These are phyloP conservation scores for Empidonax alnorum DNA, from an alignment of 2,113 vertebrate genomes.

Conservation along the genomic window DNA sequence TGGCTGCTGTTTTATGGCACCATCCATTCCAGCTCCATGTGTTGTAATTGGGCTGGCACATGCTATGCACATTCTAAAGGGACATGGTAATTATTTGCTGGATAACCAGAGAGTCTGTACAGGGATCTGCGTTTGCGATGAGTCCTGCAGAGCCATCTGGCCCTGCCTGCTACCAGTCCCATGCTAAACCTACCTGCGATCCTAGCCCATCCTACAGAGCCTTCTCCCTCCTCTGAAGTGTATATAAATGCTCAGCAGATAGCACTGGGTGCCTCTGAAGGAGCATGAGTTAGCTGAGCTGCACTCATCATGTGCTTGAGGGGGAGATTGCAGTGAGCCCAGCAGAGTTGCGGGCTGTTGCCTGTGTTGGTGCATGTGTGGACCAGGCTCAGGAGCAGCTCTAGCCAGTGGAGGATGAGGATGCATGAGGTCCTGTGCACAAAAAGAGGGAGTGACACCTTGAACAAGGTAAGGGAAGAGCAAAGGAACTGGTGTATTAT, in stretches of 20 bases:
- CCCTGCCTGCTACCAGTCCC: not conserved
- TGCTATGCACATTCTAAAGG: not conserved
- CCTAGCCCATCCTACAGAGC: not conserved
- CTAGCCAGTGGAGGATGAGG: not conserved
- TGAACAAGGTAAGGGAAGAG: not conserved
- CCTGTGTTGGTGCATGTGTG: not conserved
- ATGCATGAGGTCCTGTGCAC: not conserved
- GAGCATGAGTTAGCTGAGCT: not conserved
- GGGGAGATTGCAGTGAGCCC: not conserved
- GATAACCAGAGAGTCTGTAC: not conserved
- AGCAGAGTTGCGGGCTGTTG: not conserved
- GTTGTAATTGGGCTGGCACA: conserved; percentile 7
- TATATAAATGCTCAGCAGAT: not conserved
- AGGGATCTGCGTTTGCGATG: not conserved
- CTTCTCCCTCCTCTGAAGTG: not conserved
- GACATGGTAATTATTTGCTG: not conserved
- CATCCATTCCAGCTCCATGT: not conserved
- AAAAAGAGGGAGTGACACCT: not conserved
- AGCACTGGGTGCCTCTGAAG: not conserved
- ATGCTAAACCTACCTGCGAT: not conserved
- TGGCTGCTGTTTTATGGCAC: not conserved
- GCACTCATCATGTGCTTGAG: rapidly evolving
- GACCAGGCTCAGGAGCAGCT: not conserved
- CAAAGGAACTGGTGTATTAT: not conserved
- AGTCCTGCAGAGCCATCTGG: not conserved